Base-by-base conservation (phyloP, 2,797 vertebrate species). In the Microctenopoma steveboyesi region DNA sequence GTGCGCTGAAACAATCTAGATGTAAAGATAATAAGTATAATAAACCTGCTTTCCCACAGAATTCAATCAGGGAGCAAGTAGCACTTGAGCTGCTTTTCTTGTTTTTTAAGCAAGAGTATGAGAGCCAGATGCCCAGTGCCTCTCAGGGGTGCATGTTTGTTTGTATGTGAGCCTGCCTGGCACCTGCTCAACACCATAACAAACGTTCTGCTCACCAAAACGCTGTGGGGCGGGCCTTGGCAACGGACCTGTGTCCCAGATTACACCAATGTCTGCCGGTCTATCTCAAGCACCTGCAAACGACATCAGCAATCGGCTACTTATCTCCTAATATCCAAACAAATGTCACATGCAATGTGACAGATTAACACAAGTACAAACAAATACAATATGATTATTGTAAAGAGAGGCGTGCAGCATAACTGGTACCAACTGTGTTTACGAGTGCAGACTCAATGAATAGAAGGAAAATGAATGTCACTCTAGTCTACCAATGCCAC, bases 181-280 rank as follows among this genome's bases (percentile, higher is more conserved):
- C 78, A 82, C 74, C 73, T 69, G 67, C 48, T 75, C 67, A 68
- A 51, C 69, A 56, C 60, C 72, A 64, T 46, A 72, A 70, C 66
- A 35, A 64, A 54, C 67, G 67, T 70, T 69, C 56, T 48, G 42
- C 2, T 14, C 57, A 67, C 66, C 51, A 59, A 48, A 62, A 56
- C 7, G 0, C 68, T 30, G 47, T 30, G 52, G 67, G 84, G 74
- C 49, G 45, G 78, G 75, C 40, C 77, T 72, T 79, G 69, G 73
- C 78, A 72, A 62, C 69, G 50, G 42, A 67, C 16, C 66, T 8
- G 1, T 81, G 79, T 79, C 73, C 79, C 84, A 81, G 78, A 86
- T 83, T 80, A 84, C 57, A 30, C 61, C 33, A 64, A 47, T 22
- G 71, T 64, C 71, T 81, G 66, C 37, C 80, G 54, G 72, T 42